Conservation (phyloP, 2,888 invertebrate species). For the Drosophila subsilvestris region DNA sequence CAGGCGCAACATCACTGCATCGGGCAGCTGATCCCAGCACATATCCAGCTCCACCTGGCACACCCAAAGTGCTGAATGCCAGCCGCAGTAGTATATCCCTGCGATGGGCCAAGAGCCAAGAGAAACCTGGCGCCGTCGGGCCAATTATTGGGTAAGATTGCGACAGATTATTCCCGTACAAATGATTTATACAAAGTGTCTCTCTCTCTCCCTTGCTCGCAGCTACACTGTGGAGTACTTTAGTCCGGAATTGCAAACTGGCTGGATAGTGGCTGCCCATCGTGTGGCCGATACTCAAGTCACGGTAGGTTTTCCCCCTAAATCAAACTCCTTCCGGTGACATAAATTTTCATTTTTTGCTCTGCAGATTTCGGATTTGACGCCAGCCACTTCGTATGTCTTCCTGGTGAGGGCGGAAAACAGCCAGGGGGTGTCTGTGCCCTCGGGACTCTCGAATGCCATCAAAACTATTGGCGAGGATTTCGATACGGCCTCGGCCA, state of each 20-base stretch:
- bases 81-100: conserved; percentile 87
- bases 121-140: conserved; percentile 84
- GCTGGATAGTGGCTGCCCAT: conserved; percentile 90
- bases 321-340: neutral
- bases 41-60: conserved; percentile 90
- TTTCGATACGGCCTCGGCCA: conserved; percentile 82
- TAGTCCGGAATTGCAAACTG: conserved; percentile 90
- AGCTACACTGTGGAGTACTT: conserved; percentile 92
- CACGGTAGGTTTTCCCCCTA: conserved; percentile 85
- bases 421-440: conserved; percentile 92
- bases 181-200: neutral
- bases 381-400: conserved; percentile 92
- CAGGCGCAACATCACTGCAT: conserved; percentile 86
- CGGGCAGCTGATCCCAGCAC: conserved; percentile 89
- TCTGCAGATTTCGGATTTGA: conserved; percentile 87
- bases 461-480: conserved; percentile 87
- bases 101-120: conserved; percentile 87
- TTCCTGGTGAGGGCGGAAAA: conserved; percentile 95
- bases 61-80: conserved; percentile 88
- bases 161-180: neutral
- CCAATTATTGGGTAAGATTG: conserved; percentile 83
- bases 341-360: neutral
- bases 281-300: conserved; percentile 88
- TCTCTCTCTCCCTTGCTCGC: conserved; percentile 55
- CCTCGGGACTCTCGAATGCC: conserved; percentile 90